These are phyloP conservation scores for Carlito syrichta DNA, from an alignment of 2,113 vertebrate genomes.

Conservation along the genomic window DNA sequence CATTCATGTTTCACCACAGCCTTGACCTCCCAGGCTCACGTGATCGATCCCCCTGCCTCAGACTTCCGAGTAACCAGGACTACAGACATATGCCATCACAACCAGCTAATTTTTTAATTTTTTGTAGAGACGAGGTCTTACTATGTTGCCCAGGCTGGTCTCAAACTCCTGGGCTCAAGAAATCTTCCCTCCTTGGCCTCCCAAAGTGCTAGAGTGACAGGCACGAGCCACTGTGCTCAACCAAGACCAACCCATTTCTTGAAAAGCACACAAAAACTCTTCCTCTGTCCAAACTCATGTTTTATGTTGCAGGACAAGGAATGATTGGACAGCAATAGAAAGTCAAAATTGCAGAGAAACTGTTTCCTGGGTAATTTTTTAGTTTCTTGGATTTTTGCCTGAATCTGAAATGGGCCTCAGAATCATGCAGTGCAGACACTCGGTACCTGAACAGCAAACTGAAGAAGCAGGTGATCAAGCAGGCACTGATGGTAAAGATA, in stretches of 20 bases:
- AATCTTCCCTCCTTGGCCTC: too few relatives aligned
- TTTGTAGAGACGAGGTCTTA: too few relatives aligned
- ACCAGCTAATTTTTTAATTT: too few relatives aligned
- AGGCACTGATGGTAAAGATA: conserved; percentile 91
- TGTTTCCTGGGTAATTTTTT: background rate
- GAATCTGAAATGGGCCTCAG: background rate
- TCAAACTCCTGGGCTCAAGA: too few relatives aligned
- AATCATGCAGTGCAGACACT: background rate
- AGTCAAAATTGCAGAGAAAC: background rate
- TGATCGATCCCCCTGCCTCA: too few relatives aligned
- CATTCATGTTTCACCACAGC: too few relatives aligned
- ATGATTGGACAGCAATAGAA: background rate
- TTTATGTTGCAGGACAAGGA: background rate
- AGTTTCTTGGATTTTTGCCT: background rate
- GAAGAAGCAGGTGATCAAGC: conserved; percentile 90
- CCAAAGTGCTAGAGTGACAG: too few relatives aligned
- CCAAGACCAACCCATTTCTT: background rate
- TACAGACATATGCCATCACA: too few relatives aligned
- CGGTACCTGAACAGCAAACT: conserved; percentile 90
- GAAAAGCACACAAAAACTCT: background rate
- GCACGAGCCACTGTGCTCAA: too few relatives aligned
- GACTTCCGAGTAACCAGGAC: too few relatives aligned
- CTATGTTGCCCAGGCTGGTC: too few relatives aligned
- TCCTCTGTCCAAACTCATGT: background rate
- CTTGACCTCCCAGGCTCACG: too few relatives aligned